A percentile compares a stretch with the other conserved stretches of the same genome.
Evolutionary conservation across 2,797 vertebrate genomes (phyloP).

Genomic region (Hyperoplus lanceolatus): DNA sequence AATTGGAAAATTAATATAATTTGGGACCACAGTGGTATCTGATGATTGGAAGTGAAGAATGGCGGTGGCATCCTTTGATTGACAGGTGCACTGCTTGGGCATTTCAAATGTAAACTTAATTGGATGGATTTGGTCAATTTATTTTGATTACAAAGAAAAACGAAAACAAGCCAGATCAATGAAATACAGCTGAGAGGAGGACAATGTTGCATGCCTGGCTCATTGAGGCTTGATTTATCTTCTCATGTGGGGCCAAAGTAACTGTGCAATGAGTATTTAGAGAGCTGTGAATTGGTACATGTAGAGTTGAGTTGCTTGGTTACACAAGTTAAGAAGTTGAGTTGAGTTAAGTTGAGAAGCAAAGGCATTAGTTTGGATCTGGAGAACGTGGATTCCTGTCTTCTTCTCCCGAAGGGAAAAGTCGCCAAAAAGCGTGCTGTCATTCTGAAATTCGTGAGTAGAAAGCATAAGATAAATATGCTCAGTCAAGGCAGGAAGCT

Average conservation of each 20-base stretch:
- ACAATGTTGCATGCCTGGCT: conserved; percentile 12
- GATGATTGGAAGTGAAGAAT: conserved; percentile 55
- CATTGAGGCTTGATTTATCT: conserved; percentile 40
- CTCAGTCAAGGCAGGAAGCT: too few relatives aligned
- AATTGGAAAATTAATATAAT: conserved; percentile 69
- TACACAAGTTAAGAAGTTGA: conserved; percentile 18
- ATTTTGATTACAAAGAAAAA: conserved; percentile 37
- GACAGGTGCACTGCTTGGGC: conserved; percentile 40
- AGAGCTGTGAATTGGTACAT: conserved; percentile 29
- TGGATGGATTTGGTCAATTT: conserved; percentile 38
- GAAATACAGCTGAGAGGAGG: conserved; percentile 31
- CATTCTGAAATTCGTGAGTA: too few relatives aligned
- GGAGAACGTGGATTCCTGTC: too few relatives aligned
- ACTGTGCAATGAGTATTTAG: conserved; percentile 40
- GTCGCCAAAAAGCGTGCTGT: too few relatives aligned
- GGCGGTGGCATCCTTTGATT: conserved; percentile 39
- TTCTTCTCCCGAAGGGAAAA: too few relatives aligned
- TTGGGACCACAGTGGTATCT: conserved; percentile 49
- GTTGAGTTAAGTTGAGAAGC: too few relatives aligned
- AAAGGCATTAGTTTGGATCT: too few relatives aligned
- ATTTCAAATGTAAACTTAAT: conserved; percentile 46
- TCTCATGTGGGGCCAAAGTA: conserved; percentile 12
- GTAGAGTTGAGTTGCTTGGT: conserved; percentile 21
- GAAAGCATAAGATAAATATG: too few relatives aligned
- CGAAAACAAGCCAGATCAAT: conserved; percentile 45